Evolutionary conservation across 2,888 invertebrate genomes (phyloP).

Genomic region (Synergus japonicus): DNA sequence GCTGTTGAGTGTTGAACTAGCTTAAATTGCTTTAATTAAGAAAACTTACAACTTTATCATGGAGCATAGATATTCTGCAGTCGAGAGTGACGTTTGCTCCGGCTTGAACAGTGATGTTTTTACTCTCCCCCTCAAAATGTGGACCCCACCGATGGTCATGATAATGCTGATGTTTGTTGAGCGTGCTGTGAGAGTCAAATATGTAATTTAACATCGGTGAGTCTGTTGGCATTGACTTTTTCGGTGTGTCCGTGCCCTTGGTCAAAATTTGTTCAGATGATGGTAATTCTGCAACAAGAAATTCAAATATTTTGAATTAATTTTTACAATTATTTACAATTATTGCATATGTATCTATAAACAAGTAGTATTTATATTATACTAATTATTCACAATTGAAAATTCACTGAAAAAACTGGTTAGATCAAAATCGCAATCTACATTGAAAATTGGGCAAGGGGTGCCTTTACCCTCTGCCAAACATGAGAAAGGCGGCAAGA

Average conservation of each 20-base stretch:
- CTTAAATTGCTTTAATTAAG: background rate
- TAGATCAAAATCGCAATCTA: too few relatives aligned
- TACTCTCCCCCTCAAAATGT: slow-evolving; percentile 85
- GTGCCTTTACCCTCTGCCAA: too few relatives aligned
- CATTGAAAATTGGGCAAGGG: too few relatives aligned
- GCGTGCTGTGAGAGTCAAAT: slow-evolving; percentile 84
- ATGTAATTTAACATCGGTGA: slow-evolving; percentile 87
- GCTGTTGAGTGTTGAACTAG: slow-evolving; percentile 16
- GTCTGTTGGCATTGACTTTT: slow-evolving; percentile 76
- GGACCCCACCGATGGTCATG: slow-evolving; percentile 83
- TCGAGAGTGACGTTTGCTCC: slow-evolving; percentile 86
- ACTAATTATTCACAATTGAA: too few relatives aligned
- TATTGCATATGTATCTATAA: background rate
- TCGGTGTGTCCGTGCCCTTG: slow-evolving; percentile 37
- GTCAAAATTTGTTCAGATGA: slow-evolving; percentile 52
- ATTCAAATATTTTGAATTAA: background rate
- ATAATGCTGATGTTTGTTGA: slow-evolving; percentile 85
- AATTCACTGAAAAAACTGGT: too few relatives aligned
- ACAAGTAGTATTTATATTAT: too few relatives aligned
- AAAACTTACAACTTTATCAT: slow-evolving; percentile 86
- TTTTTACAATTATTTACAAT: background rate
- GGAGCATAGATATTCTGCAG: slow-evolving; percentile 86
- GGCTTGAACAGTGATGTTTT: slow-evolving; percentile 86
- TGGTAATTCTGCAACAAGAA: slow-evolving; percentile 62
- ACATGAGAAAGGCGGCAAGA: too few relatives aligned